Conservation (phyloP, 2,797 vertebrate species). For the Pelochelys cantorii region DNA sequence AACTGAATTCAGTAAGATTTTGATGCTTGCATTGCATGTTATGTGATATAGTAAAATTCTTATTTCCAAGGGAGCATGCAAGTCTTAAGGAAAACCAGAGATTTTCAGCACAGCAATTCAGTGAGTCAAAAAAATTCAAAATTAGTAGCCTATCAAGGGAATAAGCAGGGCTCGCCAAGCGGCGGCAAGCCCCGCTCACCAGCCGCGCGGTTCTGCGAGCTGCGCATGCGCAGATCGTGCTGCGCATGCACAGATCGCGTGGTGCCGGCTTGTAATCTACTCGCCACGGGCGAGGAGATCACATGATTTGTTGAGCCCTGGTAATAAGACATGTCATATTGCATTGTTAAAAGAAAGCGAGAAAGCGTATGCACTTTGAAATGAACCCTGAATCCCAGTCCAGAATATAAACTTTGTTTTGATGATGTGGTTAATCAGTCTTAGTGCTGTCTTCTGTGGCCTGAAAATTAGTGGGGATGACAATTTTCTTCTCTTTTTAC, state of each 20-base stretch:
- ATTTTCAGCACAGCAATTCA: background rate
- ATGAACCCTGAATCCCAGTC: background rate
- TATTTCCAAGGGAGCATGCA: background rate
- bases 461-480: background rate
- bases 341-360: background rate
- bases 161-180: too few relatives aligned
- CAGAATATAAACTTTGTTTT: background rate
- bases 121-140: background rate
- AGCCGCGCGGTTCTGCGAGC: too few relatives aligned
- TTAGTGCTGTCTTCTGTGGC: background rate
- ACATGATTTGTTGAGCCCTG: too few relatives aligned
- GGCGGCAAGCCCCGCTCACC: too few relatives aligned
- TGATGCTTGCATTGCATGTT: background rate
- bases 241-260: too few relatives aligned
- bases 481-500: background rate
- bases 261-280: too few relatives aligned
- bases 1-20: background rate
- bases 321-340: background rate
- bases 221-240: too few relatives aligned
- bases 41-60: background rate
- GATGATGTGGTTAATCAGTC: background rate
- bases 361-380: rapidly evolving
- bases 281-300: too few relatives aligned
- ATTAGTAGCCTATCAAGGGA: background rate
- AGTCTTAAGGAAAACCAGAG: background rate